phyloP scores from a whole-genome alignment of 2,888 invertebrate genomes.

The Andrena fulva region DNA sequence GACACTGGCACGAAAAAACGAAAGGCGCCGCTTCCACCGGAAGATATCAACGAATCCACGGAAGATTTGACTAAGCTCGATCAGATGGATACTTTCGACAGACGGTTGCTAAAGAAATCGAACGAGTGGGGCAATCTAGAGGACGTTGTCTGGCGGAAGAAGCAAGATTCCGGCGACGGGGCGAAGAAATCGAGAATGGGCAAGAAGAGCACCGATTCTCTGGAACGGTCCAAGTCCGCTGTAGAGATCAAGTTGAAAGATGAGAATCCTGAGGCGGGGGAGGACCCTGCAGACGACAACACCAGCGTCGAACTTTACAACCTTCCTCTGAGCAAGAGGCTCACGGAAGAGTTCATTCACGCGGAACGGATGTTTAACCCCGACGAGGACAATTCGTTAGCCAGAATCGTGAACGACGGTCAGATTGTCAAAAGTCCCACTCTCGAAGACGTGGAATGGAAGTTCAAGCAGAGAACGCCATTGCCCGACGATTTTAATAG shows the following conservation, averaged over 20 bases:
- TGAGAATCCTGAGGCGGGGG: constrained; percentile 73
- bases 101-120: constrained; percentile 90
- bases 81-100: constrained; percentile 89
- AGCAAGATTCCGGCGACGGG: constrained; percentile 79
- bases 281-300: constrained; percentile 6
- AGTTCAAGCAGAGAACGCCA: constrained; percentile 74
- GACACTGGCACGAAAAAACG: constrained; percentile 88
- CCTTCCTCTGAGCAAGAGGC: constrained; percentile 78
- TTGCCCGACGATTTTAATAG: constrained; percentile 26
- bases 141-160: constrained; percentile 89
- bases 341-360: constrained; percentile 79
- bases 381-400: constrained; percentile 78
- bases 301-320: constrained; percentile 78
- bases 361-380: constrained; percentile 80
- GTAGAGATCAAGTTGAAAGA: constrained; percentile 87
- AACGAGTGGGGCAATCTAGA: constrained; percentile 91
- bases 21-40: constrained; percentile 87
- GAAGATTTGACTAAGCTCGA: constrained; percentile 86
- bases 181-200: constrained; percentile 74
- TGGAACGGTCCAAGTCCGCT: constrained; percentile 88
- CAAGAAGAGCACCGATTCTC: constrained; percentile 85
- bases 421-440: constrained; percentile 77
- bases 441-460: constrained; percentile 76
- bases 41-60: constrained; percentile 82
- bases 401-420: constrained; percentile 81